Evolutionary conservation across 1,140 invertebrate species (phyloP), one percentile per base, ranked within the genome.

Genomic region (Nasonia longicornis): DNA sequence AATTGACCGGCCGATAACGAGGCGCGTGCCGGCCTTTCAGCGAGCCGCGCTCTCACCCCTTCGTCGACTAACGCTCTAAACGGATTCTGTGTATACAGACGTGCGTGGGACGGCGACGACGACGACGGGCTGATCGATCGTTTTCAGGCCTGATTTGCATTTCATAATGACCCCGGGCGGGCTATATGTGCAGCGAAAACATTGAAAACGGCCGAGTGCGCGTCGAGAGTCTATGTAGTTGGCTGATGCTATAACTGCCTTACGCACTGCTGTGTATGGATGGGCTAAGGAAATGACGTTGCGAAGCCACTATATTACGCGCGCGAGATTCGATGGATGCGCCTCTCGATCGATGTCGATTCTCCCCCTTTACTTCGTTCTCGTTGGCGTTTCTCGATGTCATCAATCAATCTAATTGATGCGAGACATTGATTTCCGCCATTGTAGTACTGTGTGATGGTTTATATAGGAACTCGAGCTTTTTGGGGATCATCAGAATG

Each of bases 101-200:
- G 52, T 66, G 71, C 84, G 82, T 85, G 84, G 82, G 71, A 87
- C 85, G 82, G 52, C 83, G 20, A n/a, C 16, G 72, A 20, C 31
- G 72, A 20, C 31, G 74, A 66, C 74, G 35, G 42, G 38, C 83
- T 85, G 85, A 88, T 86, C 84, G 87, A 87, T 88, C 85, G 80
- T 64, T 82, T 83, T 83, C 85, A 80, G 80, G 70, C 76, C 79
- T 84, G 82, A 88, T 89, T 89, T 88, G 88, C 88, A 89, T 89
- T 88, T 85, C 76, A 85, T 89, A 89, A 89, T 88, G 88, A 88
- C 84, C 84, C 82, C 67, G 66, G 72, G 81, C n/a, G 29, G 20
- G 26, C n/a, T 20, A 64, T 83, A 64, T 83, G 70, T 80, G 26
- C 75, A 78, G 48, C 73, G 80, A 84, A 78, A 79, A 84, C 82